Evolutionary conservation across 92 coral and sea anemone genomes (phyloP).

Genomic region (Parazoanthus atlanticus): DNA sequence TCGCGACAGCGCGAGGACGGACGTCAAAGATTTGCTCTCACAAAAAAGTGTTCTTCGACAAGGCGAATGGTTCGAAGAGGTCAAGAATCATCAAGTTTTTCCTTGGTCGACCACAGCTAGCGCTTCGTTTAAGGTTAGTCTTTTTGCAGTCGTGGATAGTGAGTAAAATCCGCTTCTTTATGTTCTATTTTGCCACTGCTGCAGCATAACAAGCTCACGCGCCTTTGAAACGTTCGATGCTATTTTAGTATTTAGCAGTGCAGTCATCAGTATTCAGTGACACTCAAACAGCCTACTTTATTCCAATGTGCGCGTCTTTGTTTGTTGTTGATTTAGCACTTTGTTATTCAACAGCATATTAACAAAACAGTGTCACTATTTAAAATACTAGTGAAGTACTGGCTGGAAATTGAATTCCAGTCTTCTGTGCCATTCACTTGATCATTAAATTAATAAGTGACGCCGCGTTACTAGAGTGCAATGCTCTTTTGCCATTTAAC

Average conservation of each 20-base stretch:
- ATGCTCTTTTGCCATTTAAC: no score
- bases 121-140: constrained; percentile 66
- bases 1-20: constrained; percentile 71
- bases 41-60: constrained; percentile 73
- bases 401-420: no score
- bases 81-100: constrained; percentile 1
- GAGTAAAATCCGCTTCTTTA: neutral
- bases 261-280: neutral
- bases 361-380: neutral
- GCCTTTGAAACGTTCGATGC: neutral
- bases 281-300: neutral
- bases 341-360: neutral
- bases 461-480: no score
- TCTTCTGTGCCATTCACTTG: no score
- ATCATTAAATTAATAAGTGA: no score
- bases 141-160: neutral
- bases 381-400: no score
- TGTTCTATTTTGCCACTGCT: neutral
- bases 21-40: constrained; percentile 69
- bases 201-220: neutral
- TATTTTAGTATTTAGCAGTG: no score
- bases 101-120: constrained; percentile 77
- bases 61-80: constrained; percentile 68
- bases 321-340: neutral
- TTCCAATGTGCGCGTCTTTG: neutral